Conservation (phyloP, 1,140 invertebrate species). For the Schlechtendalia chinensis region DNA sequence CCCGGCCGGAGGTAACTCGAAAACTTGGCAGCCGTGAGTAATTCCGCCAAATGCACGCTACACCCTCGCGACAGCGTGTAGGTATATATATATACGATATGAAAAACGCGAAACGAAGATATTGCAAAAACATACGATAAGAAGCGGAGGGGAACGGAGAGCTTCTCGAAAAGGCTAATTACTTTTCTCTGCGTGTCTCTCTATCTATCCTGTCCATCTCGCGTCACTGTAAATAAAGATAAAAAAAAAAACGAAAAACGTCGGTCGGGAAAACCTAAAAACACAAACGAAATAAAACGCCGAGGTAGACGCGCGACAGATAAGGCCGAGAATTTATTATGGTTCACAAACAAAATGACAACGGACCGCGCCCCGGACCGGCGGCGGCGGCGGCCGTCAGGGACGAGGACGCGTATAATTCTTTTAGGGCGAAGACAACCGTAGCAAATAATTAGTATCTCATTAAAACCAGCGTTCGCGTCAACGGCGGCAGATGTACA, state of each 20-base stretch:
- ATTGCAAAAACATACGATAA: constrained; percentile 11
- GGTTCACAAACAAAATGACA: constrained; percentile 45
- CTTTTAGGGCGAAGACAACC: constrained; percentile 25
- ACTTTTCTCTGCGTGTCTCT: constrained; percentile 8
- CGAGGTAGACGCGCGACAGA: constrained; percentile 23
- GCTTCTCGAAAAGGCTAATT: not conserved
- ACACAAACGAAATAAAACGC: constrained; percentile 26
- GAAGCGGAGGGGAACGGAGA: not conserved
- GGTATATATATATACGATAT: not conserved
- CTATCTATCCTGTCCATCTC: not conserved
- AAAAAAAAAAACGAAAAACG: constrained; percentile 11
- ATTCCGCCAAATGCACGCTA: no score
- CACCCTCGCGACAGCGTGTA: no score
- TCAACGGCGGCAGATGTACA: not conserved
- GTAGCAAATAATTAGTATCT: constrained; percentile 42
- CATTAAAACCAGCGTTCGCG: constrained; percentile 29
- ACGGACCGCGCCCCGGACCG: not conserved
- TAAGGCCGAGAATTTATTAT: constrained; percentile 41
- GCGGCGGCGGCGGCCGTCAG: no score
- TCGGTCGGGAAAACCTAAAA: constrained; percentile 27
- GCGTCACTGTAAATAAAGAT: constrained; percentile 39
- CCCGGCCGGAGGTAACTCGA: not conserved
- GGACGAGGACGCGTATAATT: constrained; percentile 4
- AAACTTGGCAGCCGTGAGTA: constrained; percentile 9
- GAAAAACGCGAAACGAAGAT: not conserved